Percentiles rank a stretch among this genome's conserved stretches.
Evolutionary conservation across 2,888 invertebrate species (phyloP).

Genomic region (Caenorhabditis sp.): DNA sequence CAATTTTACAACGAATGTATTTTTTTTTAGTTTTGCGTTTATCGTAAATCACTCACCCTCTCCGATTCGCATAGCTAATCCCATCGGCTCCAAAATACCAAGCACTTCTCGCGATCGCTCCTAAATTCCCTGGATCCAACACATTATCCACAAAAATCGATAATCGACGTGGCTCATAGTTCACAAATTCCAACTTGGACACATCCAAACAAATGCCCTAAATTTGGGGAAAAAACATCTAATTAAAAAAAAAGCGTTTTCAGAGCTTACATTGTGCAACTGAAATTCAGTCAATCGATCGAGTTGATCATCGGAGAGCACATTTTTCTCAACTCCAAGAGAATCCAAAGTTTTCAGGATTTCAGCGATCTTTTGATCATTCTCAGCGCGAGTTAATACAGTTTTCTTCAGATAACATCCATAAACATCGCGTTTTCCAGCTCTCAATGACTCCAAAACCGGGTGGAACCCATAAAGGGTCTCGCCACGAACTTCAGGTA

Average conservation of each 20-base stretch:
- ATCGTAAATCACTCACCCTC: constrained; percentile 20
- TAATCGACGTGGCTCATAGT: constrained; percentile 7
- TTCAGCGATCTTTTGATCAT: constrained; percentile 25
- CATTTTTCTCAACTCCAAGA: constrained; percentile 11
- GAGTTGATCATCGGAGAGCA: constrained; percentile 36
- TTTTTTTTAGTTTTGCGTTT: too few species aligned
- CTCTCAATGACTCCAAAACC: constrained; percentile 40
- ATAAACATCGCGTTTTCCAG: constrained; percentile 32
- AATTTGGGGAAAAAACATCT: too few species aligned
- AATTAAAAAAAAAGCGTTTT: too few species aligned
- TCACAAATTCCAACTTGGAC: constrained; percentile 19
- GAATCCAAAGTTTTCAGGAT: constrained; percentile 26
- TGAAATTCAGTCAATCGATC: constrained; percentile 50
- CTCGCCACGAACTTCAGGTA: constrained; percentile 42
- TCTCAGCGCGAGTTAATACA: constrained; percentile 16
- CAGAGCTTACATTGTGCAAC: constrained; percentile 51
- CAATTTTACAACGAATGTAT: too few species aligned
- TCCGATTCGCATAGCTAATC: constrained; percentile 35
- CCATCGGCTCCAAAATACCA: constrained; percentile 49
- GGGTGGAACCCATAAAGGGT: constrained; percentile 48
- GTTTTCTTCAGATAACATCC: constrained; percentile 40
- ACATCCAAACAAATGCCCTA: constrained; percentile 51
- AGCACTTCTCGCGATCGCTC: constrained; percentile 50
- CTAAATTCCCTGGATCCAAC: constrained; percentile 53
- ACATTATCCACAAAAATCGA: constrained; percentile 48